These are phyloP conservation scores for Notarius quadriscutis DNA, from an alignment of 2,113 vertebrate genomes.

Conservation along the genomic window DNA sequence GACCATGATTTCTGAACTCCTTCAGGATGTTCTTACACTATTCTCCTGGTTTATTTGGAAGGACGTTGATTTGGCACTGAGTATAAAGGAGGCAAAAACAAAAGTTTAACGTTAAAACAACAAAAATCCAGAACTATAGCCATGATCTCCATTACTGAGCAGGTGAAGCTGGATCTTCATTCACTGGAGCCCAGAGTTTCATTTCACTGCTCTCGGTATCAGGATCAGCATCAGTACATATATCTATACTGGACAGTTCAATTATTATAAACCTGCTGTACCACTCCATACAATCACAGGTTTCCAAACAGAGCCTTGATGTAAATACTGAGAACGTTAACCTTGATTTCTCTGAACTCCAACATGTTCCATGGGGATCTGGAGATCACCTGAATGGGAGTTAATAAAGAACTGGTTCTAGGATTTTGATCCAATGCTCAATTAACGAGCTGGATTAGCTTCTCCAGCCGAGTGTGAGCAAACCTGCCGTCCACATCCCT, in stretches of 20 bases:
- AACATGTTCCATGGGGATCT: background rate
- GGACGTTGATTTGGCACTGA: too few relatives aligned
- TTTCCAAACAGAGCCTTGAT: background rate
- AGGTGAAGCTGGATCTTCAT: background rate
- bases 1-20: background rate
- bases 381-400: background rate
- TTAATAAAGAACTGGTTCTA: background rate
- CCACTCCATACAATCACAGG: background rate
- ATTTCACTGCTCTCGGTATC: background rate
- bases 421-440: background rate
- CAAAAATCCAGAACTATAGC: too few relatives aligned
- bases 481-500: background rate
- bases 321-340: background rate
- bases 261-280: background rate
- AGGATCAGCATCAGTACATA: too few relatives aligned
- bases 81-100: too few relatives aligned
- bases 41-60: too few relatives aligned
- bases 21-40: background rate
- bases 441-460: too few relatives aligned
- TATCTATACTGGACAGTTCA: too few relatives aligned
- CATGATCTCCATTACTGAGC: too few relatives aligned
- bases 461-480: background rate
- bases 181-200: background rate
- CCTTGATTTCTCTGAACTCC: background rate
- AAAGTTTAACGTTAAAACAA: too few relatives aligned